Evolutionary conservation across 2,113 vertebrate species (phyloP).

Genomic region (Tylochromis polylepis): DNA sequence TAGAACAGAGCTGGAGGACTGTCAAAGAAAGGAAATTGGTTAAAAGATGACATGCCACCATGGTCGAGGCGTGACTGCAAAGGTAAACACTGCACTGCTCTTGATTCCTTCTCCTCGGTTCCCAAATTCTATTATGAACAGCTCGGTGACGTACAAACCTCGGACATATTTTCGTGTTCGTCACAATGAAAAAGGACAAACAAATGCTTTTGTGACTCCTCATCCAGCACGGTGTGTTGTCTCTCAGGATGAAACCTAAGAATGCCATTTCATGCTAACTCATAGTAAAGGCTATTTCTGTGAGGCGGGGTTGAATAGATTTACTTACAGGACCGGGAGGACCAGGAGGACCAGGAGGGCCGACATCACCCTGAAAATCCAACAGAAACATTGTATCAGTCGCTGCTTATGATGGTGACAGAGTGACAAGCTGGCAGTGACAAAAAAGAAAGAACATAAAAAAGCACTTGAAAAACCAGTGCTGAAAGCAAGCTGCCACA

Average conservation of each 20-base stretch:
- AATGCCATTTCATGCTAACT: neutral
- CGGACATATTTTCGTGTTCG: neutral
- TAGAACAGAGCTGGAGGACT: neutral
- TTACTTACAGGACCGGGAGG: constrained; percentile 75
- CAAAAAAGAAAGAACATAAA: neutral
- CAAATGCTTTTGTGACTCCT: neutral
- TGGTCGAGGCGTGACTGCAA: neutral
- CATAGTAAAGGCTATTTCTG: neutral
- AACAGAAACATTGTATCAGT: neutral
- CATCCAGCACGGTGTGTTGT: neutral
- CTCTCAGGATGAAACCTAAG: neutral
- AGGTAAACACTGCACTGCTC: constrained; percentile 1
- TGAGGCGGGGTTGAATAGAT: neutral
- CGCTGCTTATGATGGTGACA: neutral
- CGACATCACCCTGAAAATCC: constrained; percentile 73
- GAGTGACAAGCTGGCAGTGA: neutral
- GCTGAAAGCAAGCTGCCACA: neutral
- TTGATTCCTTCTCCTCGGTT: neutral
- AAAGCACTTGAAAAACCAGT: neutral
- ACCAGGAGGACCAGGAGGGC: constrained; percentile 78
- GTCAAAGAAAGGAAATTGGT: constrained; percentile 6
- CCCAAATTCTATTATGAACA: neutral
- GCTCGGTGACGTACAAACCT: neutral
- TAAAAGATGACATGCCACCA: neutral
- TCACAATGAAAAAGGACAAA: neutral